These are phyloP conservation scores for Zosterops pallidus DNA, from an alignment of 2,113 vertebrate genomes.

Conservation along the genomic window DNA sequence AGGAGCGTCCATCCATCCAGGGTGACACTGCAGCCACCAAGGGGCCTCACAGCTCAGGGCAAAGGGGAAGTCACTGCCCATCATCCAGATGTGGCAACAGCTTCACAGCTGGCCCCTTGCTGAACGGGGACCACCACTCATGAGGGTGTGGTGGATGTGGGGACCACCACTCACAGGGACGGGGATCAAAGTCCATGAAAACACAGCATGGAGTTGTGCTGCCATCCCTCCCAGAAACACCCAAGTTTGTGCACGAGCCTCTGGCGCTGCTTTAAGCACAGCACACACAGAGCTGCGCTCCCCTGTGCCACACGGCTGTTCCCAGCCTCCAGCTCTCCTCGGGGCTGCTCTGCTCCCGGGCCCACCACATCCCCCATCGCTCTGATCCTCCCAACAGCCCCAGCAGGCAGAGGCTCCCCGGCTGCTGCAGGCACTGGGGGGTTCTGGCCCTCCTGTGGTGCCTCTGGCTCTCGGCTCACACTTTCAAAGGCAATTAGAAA, in stretches of 20 bases:
- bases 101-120: background rate
- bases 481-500: background rate
- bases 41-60: background rate
- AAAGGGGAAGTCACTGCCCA: fast-evolving
- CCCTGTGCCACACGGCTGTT: fast-evolving
- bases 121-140: fast-evolving
- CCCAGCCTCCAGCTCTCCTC: background rate
- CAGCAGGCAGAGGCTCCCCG: background rate
- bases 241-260: background rate
- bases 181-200: fast-evolving
- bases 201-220: background rate
- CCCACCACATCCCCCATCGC: fast-evolving
- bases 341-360: fast-evolving
- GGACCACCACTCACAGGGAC: no score
- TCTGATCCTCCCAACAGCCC: background rate
- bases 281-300: fast-evolving
- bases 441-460: background rate
- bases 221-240: background rate
- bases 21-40: fast-evolving
- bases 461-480: background rate
- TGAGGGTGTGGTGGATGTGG: background rate
- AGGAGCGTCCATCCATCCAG: fast-evolving
- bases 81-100: fast-evolving
- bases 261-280: fast-evolving
- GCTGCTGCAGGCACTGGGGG: background rate